Base-by-base conservation (phyloP, 2,888 invertebrate species). In the Peribatodes rhomboidaria region DNA sequence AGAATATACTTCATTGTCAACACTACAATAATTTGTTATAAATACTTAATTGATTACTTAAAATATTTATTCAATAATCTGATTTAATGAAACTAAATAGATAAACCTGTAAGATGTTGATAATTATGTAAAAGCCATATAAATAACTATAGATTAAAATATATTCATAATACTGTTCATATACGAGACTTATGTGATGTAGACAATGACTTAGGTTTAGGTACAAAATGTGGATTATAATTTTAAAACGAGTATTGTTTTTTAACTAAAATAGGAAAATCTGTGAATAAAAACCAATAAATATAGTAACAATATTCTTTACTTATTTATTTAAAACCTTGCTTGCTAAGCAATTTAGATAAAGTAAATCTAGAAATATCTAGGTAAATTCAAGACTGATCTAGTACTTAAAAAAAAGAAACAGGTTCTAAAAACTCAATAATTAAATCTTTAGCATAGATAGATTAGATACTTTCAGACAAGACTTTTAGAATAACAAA, bases 271-370 rank as follows among this genome's bases (percentile, higher is more conserved):
- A 89, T 90, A 92, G 88, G 78, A 85, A 75, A 72, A 88, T 84
- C 84, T 92, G 91, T 92, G 92, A 92, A 92, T 92, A 92, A 85
- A 89, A 90, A 89, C 86, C 87, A 92, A 90, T 92, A 92, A 92
- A 92, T 83, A 90, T 90, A 90, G 89, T 85, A 86, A 87, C 79
- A 79, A 82, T 76, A 66, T 46, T 13, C 22, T 35, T 42, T 39
- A 53, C 14, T 53, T 11, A 39, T 52, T 61, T 52, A 53, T 53
- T 61, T 64, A 0, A 37, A 8, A 39, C 20, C 22, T 13, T 16
- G n/a, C 4, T 41, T 2, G 8, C 41, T 16, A 2, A 14, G 7
- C 39, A 8, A n/a, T n/a, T 35, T 35, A 10, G 3, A 8, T 1
- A 35, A 10, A 9, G n/a, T n/a, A n/a, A n/a, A n/a, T n/a, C n/a